Evolutionary conservation across 2,113 vertebrate genomes (phyloP).

Genomic region (Sorex araneus): DNA sequence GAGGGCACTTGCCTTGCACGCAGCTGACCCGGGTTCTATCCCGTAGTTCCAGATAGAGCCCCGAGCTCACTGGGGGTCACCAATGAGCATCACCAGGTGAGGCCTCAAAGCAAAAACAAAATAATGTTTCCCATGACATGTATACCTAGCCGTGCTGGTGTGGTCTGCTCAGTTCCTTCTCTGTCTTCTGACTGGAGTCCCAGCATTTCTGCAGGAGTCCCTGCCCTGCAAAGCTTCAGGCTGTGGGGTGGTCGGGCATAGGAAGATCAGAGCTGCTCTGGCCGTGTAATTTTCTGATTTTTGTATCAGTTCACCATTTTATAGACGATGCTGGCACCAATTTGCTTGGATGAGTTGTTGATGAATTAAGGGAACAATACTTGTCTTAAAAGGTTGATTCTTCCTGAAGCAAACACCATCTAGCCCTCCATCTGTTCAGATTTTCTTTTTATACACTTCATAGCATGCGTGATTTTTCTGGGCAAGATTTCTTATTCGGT

Average conservation of each 20-base stretch:
- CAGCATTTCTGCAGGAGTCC: too few species aligned
- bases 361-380: neutral
- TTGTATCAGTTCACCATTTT: neutral
- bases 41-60: too few species aligned
- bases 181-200: neutral
- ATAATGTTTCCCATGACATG: neutral
- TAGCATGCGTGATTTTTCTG: neutral
- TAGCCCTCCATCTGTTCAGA: neutral
- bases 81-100: too few species aligned
- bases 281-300: neutral
- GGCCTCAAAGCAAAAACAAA: neutral
- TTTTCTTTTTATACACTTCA: conserved; percentile 21
- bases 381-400: conserved; percentile 7
- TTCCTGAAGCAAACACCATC: neutral
- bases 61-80: neutral
- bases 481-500: neutral
- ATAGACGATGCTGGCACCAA: neutral
- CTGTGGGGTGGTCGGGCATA: neutral
- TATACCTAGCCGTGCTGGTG: neutral
- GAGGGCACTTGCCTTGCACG: too few species aligned
- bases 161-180: conserved; percentile 16
- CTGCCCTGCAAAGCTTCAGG: too few species aligned
- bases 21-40: too few species aligned
- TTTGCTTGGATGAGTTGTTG: neutral
- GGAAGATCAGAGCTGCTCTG: neutral